phyloP scores from a whole-genome alignment of 2,113 vertebrate species.

The Psammodynastes pulverulentus region DNA sequence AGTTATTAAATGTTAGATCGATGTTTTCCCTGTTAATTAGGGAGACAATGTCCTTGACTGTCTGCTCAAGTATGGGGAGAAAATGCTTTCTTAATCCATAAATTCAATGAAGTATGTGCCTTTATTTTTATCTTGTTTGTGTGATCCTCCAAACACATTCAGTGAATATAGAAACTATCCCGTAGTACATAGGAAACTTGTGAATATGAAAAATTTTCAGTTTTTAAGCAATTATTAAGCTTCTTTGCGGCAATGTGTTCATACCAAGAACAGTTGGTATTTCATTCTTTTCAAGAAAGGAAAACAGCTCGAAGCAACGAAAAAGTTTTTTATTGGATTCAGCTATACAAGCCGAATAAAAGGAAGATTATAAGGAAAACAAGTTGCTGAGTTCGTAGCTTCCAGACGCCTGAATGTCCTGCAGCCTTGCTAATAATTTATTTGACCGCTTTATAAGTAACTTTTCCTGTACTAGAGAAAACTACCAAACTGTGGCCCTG shows the following conservation, averaged over 20 bases:
- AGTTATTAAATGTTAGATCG: neutral
- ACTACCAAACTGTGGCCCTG: constrained; percentile 25
- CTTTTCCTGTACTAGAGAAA: constrained; percentile 3
- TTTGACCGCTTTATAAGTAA: constrained; percentile 17
- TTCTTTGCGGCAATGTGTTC: neutral
- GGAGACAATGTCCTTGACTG: neutral
- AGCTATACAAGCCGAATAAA: constrained; percentile 21
- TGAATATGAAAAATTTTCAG: neutral
- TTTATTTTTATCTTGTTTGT: neutral
- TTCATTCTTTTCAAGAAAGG: constrained; percentile 34
- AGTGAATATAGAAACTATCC: neutral
- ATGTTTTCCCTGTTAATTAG: neutral
- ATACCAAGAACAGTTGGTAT: neutral
- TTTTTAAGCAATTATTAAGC: constrained; percentile 11
- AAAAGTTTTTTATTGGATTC: constrained; percentile 35
- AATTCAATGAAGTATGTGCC: neutral
- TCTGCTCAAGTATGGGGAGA: neutral
- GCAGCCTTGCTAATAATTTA: constrained; percentile 45
- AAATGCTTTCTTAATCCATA: neutral
- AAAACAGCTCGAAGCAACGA: constrained; percentile 32
- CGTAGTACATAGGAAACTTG: neutral
- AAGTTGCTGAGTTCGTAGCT: constrained; percentile 30
- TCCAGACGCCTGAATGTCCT: neutral
- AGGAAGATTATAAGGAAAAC: neutral
- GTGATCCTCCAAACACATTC: constrained; percentile 5